Evolutionary conservation across 2,113 vertebrate genomes (phyloP).

Genomic region (human): DNA sequence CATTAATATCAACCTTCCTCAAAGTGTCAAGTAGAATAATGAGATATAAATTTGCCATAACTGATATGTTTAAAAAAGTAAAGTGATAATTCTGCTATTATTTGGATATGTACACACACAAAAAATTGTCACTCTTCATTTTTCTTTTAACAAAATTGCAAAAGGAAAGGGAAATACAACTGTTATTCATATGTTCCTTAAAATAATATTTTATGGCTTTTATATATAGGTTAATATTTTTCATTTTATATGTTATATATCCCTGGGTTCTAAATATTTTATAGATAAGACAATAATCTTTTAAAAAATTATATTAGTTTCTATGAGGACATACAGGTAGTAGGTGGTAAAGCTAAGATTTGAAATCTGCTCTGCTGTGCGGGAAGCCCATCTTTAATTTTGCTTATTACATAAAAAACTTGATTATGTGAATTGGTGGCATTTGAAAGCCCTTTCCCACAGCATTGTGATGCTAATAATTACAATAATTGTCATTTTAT

Average conservation of each 20-base stretch:
- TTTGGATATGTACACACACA: not conserved
- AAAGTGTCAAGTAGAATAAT: not conserved
- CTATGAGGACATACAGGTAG: not conserved
- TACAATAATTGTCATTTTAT: not conserved
- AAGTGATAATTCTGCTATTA: not conserved
- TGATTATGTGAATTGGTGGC: not conserved
- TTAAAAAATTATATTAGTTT: not conserved
- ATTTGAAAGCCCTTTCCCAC: not conserved
- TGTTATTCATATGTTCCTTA: not conserved
- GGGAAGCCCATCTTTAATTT: not conserved
- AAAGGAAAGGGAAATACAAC: not conserved
- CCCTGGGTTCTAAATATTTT: not conserved
- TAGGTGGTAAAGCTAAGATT: not conserved
- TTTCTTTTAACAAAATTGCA: not conserved
- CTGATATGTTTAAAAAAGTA: not conserved
- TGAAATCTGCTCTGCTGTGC: not conserved
- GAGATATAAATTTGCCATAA: not conserved
- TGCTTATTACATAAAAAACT: not conserved
- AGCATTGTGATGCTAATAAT: not conserved
- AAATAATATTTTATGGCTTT: not conserved
- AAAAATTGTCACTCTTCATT: not conserved
- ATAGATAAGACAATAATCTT: not conserved
- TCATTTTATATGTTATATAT: not conserved
- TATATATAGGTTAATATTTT: not conserved
- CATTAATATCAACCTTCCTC: not conserved